These are phyloP conservation scores for Paracanthobrama guichenoti DNA, from an alignment of 2,113 vertebrate species.

Conservation along the genomic window DNA sequence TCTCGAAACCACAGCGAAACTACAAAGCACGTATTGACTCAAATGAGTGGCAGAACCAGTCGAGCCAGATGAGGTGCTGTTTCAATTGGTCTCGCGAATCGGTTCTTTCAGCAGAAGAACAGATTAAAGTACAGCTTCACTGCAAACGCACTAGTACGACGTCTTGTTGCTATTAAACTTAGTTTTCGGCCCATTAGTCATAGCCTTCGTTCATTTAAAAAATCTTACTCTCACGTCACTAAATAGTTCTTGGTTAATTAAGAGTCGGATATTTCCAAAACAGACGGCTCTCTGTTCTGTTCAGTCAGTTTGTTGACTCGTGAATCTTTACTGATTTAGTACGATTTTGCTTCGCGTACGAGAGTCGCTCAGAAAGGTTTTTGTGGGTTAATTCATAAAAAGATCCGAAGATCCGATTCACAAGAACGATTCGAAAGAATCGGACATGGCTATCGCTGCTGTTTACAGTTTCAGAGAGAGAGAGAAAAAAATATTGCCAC, in stretches of 20 bases:
- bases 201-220: neutral
- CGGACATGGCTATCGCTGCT: neutral
- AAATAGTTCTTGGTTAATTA: neutral
- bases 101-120: slow-evolving; percentile 13
- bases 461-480: neutral
- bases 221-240: neutral
- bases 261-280: neutral
- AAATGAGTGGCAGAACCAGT: slow-evolving; percentile 73
- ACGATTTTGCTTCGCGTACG: neutral
- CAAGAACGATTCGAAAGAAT: neutral
- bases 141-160: neutral
- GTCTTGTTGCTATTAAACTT: neutral
- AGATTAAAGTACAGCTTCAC: neutral
- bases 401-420: slow-evolving; percentile 6
- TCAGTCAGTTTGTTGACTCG: neutral
- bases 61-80: slow-evolving; percentile 57
- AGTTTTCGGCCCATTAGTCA: too few relatives aligned
- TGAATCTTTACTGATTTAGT: neutral
- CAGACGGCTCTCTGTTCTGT: neutral
- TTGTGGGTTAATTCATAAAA: neutral
- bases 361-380: neutral
- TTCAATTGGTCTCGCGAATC: neutral
- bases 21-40: slow-evolving; percentile 67
- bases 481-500: too few relatives aligned
- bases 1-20: slow-evolving; percentile 74